Base-by-base conservation (phyloP, 2,113 vertebrate genomes). In the Atlantisia rogersi region DNA sequence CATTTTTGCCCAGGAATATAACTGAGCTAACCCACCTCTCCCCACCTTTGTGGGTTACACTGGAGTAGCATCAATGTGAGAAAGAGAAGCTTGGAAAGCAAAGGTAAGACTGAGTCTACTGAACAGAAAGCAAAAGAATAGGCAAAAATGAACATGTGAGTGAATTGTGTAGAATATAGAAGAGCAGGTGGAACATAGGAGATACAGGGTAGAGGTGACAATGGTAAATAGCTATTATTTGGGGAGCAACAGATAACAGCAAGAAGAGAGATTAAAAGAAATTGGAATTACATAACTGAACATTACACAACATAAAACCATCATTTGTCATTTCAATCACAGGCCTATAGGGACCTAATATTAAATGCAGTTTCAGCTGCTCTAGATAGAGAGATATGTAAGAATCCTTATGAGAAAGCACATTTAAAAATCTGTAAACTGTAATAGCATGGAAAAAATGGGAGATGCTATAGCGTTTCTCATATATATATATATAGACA, bases 291-390 rank as follows among this genome's bases (percentile, higher is more conserved):
- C 5, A 13, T 86, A 94, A 92, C 44, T 37, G 58, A 68, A 79
- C 88, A 84, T 76, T 67, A 84, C 44, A 11, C 44, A 70, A 39
- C 50, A 83, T 56, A 58, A 91, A 88, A 64, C 7, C 35, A 44
- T 56, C 1, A 32, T 70, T 87, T 95, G 44, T 86, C 68, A 86
- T 94, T 94, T 93, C 64, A 88, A 13, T 93, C 53, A 94, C 26
- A 83, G 29, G 12, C 29, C 17, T 83, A 3, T 64, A 65, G 55
- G 71, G 26, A 75, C 18, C 29, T 40, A 69, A 22, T 67, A 31
- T 10, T 52, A 64, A 28, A 56, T 62, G 48, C 69, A 37, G 16
- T 78, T 95, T 84, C 65, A 91, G 59, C 69, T 84, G 42, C 60
- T 88, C 8, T 82, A 48, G 46, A 71, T 75, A 56, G 83, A 77